Conservation (phyloP, 2,113 vertebrate genomes). For the Thinocorus orbignyianus region DNA sequence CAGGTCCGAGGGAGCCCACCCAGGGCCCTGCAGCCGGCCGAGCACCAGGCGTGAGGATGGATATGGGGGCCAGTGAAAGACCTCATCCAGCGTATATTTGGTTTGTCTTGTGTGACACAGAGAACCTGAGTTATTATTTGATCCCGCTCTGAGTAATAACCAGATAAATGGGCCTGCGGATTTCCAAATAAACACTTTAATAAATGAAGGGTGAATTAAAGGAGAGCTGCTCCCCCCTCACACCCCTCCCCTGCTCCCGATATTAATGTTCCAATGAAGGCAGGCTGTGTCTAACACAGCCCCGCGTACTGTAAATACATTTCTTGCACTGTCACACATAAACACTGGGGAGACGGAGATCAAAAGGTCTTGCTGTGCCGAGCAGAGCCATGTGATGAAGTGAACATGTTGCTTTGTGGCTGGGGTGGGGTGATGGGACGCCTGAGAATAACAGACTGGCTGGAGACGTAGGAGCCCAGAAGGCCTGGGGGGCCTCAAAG, state of each 20-base stretch:
- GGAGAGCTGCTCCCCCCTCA: constrained; percentile 6
- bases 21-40: background rate
- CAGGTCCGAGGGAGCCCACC: constrained; percentile 36
- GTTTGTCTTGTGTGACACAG: constrained; percentile 59
- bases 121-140: constrained; percentile 68
- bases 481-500: constrained; percentile 74
- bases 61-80: background rate
- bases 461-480: constrained; percentile 70
- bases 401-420: constrained; percentile 64
- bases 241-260: background rate
- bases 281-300: constrained; percentile 52
- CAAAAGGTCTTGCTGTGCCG: constrained; percentile 71
- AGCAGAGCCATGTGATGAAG: constrained; percentile 65
- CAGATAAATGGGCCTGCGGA: constrained; percentile 61
- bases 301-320: constrained; percentile 56
- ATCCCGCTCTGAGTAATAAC: constrained; percentile 72
- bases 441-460: constrained; percentile 68
- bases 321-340: constrained; percentile 70
- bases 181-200: constrained; percentile 79
- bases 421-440: constrained; percentile 65
- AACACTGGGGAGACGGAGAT: constrained; percentile 74
- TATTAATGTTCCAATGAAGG: constrained; percentile 52
- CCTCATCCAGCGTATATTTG: constrained; percentile 38
- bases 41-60: background rate
- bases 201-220: constrained; percentile 72